phyloP scores from a whole-genome alignment of 2,797 vertebrate genomes.

The Hydrophis major region DNA sequence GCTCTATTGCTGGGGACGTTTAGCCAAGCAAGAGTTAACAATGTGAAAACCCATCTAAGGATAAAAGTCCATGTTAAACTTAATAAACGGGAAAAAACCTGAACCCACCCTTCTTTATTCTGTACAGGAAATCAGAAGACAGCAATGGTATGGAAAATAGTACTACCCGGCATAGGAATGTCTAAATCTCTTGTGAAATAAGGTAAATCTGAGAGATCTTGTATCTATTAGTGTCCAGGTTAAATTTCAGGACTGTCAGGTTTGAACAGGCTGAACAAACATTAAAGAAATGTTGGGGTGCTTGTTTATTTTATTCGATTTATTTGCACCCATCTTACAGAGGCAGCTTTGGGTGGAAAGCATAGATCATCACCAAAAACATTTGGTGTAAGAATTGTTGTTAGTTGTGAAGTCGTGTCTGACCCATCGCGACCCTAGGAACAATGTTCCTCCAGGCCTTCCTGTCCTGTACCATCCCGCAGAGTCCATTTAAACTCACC shows the following conservation, averaged over 20 bases:
- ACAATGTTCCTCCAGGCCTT: too few relatives aligned
- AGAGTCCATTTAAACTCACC: too few relatives aligned
- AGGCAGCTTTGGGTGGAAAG: background rate
- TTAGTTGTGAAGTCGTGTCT: too few relatives aligned
- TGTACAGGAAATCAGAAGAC: conserved; percentile 74
- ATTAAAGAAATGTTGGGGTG: background rate
- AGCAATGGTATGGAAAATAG: conserved; percentile 60
- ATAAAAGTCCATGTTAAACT: background rate
- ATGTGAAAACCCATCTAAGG: background rate
- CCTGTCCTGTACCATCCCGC: too few relatives aligned
- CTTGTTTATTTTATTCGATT: background rate
- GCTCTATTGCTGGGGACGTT: background rate
- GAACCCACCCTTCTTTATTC: conserved; percentile 11
- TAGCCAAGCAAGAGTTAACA: background rate
- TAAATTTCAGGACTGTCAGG: background rate
- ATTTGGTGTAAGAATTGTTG: background rate
- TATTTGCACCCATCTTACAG: background rate
- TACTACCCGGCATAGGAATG: conserved; percentile 72
- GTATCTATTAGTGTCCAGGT: background rate
- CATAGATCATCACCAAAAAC: background rate
- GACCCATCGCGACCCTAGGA: too few relatives aligned
- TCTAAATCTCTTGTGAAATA: conserved; percentile 46
- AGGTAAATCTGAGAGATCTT: background rate
- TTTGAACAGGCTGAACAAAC: background rate
- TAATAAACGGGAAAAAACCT: background rate